Evolutionary conservation across 2,888 invertebrate genomes (phyloP), one percentile per base, ranked within the genome.

Genomic region (Mythimna vitellina): DNA sequence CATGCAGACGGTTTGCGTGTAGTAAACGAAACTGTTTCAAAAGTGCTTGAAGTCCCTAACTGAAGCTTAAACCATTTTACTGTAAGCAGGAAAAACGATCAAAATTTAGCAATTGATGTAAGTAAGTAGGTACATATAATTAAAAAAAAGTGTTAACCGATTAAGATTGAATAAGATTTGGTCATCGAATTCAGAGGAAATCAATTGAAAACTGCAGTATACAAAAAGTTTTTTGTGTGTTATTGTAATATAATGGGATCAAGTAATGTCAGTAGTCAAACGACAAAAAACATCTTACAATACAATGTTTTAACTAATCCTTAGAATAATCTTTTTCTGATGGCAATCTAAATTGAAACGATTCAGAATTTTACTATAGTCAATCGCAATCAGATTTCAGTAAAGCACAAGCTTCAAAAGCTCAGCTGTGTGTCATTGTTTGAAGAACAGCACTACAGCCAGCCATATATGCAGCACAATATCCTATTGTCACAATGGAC

Each of bases 401-500:
- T 35, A 58, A 35, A 8, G 29, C 22, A n/a, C n/a, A 12, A 5
- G 3, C 8, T n/a, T 8, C 7, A 51, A 12, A 17, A 17, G 20
- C 46, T 20, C 46, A 46, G 46, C 6, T 46, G 46, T 46, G 46
- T 46, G 46, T 46, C 20, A 32, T 20, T 5, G 17, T 56, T 20
- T 35, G n/a, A 35, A 1, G n/a, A 58, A 58, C 58, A 35, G 12
- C n/a, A 57, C n/a, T 12, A n/a, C 32, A 22, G 17, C 22, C 66
- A 8, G 12, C 46, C 58, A 72, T 79, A 78, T 71, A 60, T 49
- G 58, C 58, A 64, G 53, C 32, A 64, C 70, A 60, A 20, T 25
- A 70, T 73, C 38, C 56, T 51, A 82, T 71, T 74, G 76, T 78
- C 70, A 68, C 73, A 69, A 73, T 75, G 63, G 61, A 66, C 53